Base-by-base conservation (phyloP, 1,140 invertebrate genomes). In the Magallana angulata region DNA sequence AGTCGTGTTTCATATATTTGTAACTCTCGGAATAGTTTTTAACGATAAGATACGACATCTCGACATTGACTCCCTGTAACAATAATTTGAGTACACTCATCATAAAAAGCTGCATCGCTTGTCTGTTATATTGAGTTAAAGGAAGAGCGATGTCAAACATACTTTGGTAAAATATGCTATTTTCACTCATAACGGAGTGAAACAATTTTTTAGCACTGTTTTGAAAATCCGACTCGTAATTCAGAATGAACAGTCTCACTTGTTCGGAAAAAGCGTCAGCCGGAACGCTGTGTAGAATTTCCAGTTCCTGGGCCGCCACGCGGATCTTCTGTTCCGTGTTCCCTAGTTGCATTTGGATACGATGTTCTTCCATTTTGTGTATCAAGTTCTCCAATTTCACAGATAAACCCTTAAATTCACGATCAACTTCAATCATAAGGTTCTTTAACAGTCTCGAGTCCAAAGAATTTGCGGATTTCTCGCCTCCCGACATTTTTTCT, bases 221-320 rank as follows among this genome's bases (percentile, higher is more conserved):
- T 56, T 87, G 86, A 58, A 62, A 87, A 68, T 87, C 86, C 8
- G 30, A 59, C 57, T 87, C 86, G 30, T 87, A 87, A 57, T 82
- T 83, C 6, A 68, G 59, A n/a, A 87, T 71, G 68, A 87, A 87
- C 1, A 68, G 7, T 5, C 68, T 9, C 18, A 57, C 58, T 24
- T 64, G 80, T 7, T 64, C n/a, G 9, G 64, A 48, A 7, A 71
- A n/a, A n/a, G 80, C 86, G 6, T 62, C 56, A 0, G 80, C 4
- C 4, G 86, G 81, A 9, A 83, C 6, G 7, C 59, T 82, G 59
- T 83, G 81, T 18, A 87, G 11, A n/a, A 84, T 9, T 62, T 36
- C 82, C 3, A 84, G 82, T 84, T 84, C 82, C 56, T 84, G 57
- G 14, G 82, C 57, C 6, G 82, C 59, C n/a, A 84, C 82, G 6